Evolutionary conservation across 1,140 invertebrate species (phyloP), one percentile per base, ranked within the genome.

Genomic region (Bombus difficillimus): DNA sequence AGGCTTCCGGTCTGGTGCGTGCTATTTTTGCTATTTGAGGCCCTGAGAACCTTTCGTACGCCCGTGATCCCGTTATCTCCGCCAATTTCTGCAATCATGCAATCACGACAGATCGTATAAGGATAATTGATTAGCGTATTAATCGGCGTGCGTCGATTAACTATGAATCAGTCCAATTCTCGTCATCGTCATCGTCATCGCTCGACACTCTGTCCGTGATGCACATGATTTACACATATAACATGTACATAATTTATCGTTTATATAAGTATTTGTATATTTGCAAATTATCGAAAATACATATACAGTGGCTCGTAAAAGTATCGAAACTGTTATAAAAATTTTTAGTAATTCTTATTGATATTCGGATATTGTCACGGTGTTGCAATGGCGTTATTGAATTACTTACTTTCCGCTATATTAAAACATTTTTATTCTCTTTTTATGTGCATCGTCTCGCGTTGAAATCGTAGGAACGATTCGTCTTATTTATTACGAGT

Each of bases 21-120:
- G 96, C 97, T 86, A 99, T 97, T 96, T 99, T 99, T 10, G 97
- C 96, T 89, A 99, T 99, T 95, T 99, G 99, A 32, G 97, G 95
- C 10, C 98, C 99, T 0, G 99, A 99, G 95, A 99, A 99, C 88
- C 99, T 96, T 92, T 99, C 98, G 95, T 99, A 99, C 3, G 98
- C 99, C 89, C 97, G 96, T 1, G 98, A 99, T 2, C 99, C 99
- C 28, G 99, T 99, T 62, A 99, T 96, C 92, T 97, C 96, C 1
- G 98, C 97, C 90, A 99, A 96, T 95, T 97, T 96, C 96, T 98
- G 89, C 32, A 95, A 95, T 80, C 78, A 75, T 12, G 8, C 37
- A 6, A 72, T 10, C 47, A 15, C 13, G 28, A 18, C 28, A 43
- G 22, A 3, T 37, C 62, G 43, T 25, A 62, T 43, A 9, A 75